These are phyloP conservation scores for Drosophila pachea DNA, from an alignment of 1,140 invertebrate species.

Conservation along the genomic window DNA sequence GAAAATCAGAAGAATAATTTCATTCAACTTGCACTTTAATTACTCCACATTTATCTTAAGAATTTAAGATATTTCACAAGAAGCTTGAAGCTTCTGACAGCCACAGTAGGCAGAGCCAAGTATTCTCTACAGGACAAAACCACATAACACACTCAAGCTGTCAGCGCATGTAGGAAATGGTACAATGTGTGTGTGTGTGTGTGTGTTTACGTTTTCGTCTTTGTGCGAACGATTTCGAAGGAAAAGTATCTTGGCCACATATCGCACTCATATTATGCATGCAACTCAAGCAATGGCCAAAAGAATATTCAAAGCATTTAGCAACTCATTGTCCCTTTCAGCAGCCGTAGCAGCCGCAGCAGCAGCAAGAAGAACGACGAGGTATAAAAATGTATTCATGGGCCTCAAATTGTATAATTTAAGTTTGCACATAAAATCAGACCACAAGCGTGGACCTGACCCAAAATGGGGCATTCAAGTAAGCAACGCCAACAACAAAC, in stretches of 20 bases:
- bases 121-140: slow-evolving; percentile 37
- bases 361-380: slow-evolving; percentile 30
- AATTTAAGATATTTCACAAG: slow-evolving; percentile 19
- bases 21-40: background rate
- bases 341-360: slow-evolving; percentile 18
- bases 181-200: background rate
- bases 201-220: background rate
- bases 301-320: slow-evolving; percentile 77
- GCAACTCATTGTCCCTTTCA: slow-evolving; percentile 76
- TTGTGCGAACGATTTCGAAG: slow-evolving; percentile 11
- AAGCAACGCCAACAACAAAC: slow-evolving; percentile 52
- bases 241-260: slow-evolving; percentile 28
- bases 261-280: slow-evolving; percentile 63
- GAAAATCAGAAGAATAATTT: too few relatives aligned
- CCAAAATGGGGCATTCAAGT: slow-evolving; percentile 44
- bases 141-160: slow-evolving; percentile 51
- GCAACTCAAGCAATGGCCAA: slow-evolving; percentile 63
- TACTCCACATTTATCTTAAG: slow-evolving; percentile 14
- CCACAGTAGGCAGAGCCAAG: slow-evolving; percentile 28
- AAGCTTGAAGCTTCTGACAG: slow-evolving; percentile 31
- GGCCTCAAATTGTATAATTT: slow-evolving; percentile 73
- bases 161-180: slow-evolving; percentile 23
- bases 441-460: slow-evolving; percentile 64
- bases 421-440: slow-evolving; percentile 77
- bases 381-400: slow-evolving; percentile 69